A percentile compares a stretch with the other conserved stretches of the same genome.
Conservation (phyloP, 2,797 vertebrate genomes). For the Etheostoma perlongum region DNA sequence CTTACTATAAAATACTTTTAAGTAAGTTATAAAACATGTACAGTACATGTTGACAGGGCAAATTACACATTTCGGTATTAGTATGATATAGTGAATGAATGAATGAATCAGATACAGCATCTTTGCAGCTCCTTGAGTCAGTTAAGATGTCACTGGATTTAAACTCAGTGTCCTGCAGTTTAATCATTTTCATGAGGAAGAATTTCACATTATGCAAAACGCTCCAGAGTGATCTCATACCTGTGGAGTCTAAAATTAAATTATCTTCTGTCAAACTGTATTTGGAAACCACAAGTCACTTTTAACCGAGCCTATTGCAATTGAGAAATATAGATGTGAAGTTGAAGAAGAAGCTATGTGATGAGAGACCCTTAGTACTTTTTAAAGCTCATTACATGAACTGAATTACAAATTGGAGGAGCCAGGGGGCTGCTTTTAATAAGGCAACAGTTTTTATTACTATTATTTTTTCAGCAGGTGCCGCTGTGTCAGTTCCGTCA, state of each 20-base stretch:
- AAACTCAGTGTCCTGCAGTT: not conserved
- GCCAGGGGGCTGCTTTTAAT: slow-evolving; percentile 64
- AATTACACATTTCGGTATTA: slow-evolving; percentile 6
- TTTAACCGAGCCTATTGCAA: slow-evolving; percentile 1
- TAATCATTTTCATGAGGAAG: not conserved
- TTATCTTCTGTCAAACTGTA: slow-evolving; percentile 19
- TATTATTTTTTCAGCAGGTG: slow-evolving; percentile 49
- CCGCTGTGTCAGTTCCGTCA: slow-evolving; percentile 43
- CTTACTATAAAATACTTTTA: slow-evolving; percentile 3
- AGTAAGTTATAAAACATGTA: not conserved
- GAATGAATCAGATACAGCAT: not conserved
- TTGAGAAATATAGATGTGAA: slow-evolving; percentile 41
- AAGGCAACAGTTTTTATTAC: slow-evolving; percentile 29
- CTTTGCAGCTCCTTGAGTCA: not conserved
- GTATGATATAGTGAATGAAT: not conserved
- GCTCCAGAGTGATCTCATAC: slow-evolving; percentile 4
- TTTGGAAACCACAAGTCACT: slow-evolving; percentile 30
- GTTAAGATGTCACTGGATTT: not conserved
- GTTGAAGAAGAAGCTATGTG: slow-evolving; percentile 41
- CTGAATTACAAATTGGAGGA: slow-evolving; percentile 41
- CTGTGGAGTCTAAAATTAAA: slow-evolving; percentile 27
- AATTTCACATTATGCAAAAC: slow-evolving; percentile 16
- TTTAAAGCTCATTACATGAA: slow-evolving; percentile 60
- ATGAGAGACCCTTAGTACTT: slow-evolving; percentile 42
- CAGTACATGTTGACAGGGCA: not conserved